A percentile compares a stretch with the other conserved stretches of the same genome.
Evolutionary conservation across 2,888 invertebrate genomes (phyloP).

Genomic region (Augiades crinisus): DNA sequence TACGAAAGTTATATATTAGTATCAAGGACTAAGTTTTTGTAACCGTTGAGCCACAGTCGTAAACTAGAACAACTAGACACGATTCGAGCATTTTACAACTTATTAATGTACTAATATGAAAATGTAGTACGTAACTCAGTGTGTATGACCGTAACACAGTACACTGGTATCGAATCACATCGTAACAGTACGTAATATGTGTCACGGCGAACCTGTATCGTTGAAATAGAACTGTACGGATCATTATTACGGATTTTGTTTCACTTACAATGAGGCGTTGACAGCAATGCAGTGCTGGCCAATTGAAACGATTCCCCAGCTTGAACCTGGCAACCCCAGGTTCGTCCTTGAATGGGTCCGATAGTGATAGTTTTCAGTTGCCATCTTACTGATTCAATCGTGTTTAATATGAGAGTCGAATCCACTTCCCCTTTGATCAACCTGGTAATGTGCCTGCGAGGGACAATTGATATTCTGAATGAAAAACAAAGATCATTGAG

Average conservation of each 20-base stretch:
- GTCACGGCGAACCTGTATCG: slow-evolving; percentile 19
- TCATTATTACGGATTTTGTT: slow-evolving; percentile 23
- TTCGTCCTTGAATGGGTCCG: no score
- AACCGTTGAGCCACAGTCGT: slow-evolving; percentile 27
- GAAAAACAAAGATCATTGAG: no score
- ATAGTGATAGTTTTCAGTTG: no score
- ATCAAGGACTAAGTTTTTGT: slow-evolving; percentile 28
- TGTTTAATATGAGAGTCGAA: no score
- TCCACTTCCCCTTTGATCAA: no score
- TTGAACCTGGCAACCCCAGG: no score
- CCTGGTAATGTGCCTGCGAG: no score
- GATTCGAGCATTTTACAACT: slow-evolving; percentile 2
- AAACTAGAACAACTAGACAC: slow-evolving; percentile 17
- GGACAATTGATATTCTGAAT: no score
- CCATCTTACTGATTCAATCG: no score
- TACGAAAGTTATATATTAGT: slow-evolving; percentile 30
- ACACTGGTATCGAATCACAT: slow-evolving; percentile 14
- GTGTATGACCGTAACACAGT: slow-evolving; percentile 13
- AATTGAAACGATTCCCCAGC: neutral
- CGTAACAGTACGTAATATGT: slow-evolving; percentile 19
- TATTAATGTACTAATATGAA: slow-evolving; percentile 1
- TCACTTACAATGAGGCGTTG: slow-evolving; percentile 1
- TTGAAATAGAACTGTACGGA: slow-evolving; percentile 18
- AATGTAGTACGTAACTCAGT: neutral
- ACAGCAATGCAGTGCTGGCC: neutral